Evolutionary conservation across 2,797 vertebrate species (phyloP), one percentile per base, ranked within the genome.

Genomic region (Hydrolagus colliei): DNA sequence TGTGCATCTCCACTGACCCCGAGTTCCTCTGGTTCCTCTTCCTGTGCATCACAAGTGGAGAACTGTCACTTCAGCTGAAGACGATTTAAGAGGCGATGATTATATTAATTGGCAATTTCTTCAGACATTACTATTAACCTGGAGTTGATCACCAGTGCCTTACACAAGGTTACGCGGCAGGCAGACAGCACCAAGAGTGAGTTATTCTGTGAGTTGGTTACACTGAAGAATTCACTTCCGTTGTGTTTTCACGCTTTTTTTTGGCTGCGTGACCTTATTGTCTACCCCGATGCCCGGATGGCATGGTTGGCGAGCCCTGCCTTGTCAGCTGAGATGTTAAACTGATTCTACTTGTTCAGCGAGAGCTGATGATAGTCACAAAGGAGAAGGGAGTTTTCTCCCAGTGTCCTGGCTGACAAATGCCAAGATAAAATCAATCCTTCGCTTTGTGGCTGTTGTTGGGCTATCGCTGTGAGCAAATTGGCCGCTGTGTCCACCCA

Each of bases 21-120:
- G 12, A 18, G 9, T 84, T 84, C 41, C 67, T 35, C 41, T 18
- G 10, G 27, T 68, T 71, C 79, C 18, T 84, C 9, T 68, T 71
- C 61, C 75, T 61, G 75, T 61, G n/a, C 16, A 27, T 11, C 52
- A 61, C 79, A n/a, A 20, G 32, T 41, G 32, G 18, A n/a, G 10
- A 84, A 6, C 79, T 84, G 79, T 71, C 79, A 84, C 41, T 41
- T 20, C 18, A 67, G 32, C 65, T 68, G 22, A 14, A 10, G 27
- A 71, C 41, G 65, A 52, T 68, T 20, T 13, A 41, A 71, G 32
- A 84, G 71, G 71, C 18, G 32, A 52, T 20, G 27, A 84, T 84
- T 16, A 35, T 84, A 84, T 68, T 84, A 68, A 84, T 32, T 84
- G 79, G 6, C 79, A 35, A 10, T 41, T 82, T 84, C 27, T 27